These are phyloP conservation scores for Steromphala cineraria DNA, from an alignment of 2,888 invertebrate genomes.

Conservation along the genomic window DNA sequence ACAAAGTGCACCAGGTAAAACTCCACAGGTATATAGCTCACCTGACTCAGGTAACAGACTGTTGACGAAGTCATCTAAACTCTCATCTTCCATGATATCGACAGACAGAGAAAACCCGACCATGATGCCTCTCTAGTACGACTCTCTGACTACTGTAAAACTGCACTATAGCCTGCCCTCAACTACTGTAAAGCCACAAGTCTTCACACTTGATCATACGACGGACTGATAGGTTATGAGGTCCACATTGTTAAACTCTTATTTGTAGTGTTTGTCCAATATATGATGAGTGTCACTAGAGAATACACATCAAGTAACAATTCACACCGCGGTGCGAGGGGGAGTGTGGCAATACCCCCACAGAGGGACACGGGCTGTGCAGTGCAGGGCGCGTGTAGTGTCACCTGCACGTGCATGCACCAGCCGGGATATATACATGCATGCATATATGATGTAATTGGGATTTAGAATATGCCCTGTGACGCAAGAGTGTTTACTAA, in stretches of 20 bases:
- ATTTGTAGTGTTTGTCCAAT: constrained; percentile 14
- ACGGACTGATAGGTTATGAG: not conserved
- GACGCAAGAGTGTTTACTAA: too few species aligned
- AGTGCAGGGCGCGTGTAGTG: not conserved
- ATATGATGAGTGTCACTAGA: not conserved
- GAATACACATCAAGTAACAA: not conserved
- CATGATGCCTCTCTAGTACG: not conserved
- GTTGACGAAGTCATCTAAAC: constrained; percentile 7
- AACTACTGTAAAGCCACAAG: not conserved
- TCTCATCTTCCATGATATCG: constrained; percentile 5
- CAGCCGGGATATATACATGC: too few species aligned
- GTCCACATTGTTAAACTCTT: not conserved
- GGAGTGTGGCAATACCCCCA: constrained; percentile 3
- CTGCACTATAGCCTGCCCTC: not conserved
- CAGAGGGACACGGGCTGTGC: not conserved
- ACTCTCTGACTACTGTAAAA: not conserved
- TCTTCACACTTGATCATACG: too few species aligned
- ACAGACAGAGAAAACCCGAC: not conserved
- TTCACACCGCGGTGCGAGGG: not conserved
- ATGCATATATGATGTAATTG: too few species aligned
- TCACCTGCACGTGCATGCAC: too few species aligned
- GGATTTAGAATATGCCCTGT: too few species aligned
- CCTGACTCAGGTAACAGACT: not conserved
- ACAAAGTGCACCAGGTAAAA: too few species aligned
- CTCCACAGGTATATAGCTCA: not conserved